Evolutionary conservation across 1,140 invertebrate species (phyloP).

Genomic region (Saccostrea glomerata): DNA sequence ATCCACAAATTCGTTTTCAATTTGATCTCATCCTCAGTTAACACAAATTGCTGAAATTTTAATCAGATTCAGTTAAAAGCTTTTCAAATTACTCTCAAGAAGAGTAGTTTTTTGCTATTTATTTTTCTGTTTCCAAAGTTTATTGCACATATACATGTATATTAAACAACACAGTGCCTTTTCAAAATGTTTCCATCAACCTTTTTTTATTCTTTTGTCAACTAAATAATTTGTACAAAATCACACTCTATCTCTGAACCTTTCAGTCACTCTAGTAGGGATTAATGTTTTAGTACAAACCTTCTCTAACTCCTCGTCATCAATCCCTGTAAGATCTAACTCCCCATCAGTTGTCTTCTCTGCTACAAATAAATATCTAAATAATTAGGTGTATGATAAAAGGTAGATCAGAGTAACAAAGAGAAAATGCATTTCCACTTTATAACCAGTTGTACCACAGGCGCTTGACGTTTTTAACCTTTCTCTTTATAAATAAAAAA

Average conservation of each 20-base stretch:
- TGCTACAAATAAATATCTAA: not conserved
- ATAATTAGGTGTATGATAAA: too few relatives aligned
- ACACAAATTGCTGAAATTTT: slow-evolving; percentile 84
- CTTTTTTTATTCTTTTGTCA: not conserved
- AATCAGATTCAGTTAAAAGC: not conserved
- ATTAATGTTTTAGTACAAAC: slow-evolving; percentile 57
- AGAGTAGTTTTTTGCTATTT: not conserved
- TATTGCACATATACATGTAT: not conserved
- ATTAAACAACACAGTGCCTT: not conserved
- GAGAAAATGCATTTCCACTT: too few relatives aligned
- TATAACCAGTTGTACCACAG: too few relatives aligned
- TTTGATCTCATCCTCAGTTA: slow-evolving; percentile 88
- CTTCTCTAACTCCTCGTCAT: slow-evolving; percentile 92
- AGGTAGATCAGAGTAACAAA: too few relatives aligned
- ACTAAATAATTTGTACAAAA: not conserved
- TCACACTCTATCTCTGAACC: not conserved
- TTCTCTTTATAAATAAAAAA: too few relatives aligned
- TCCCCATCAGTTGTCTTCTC: slow-evolving; percentile 81
- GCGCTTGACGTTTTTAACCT: too few relatives aligned
- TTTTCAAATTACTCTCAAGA: not conserved
- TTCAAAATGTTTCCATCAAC: not conserved
- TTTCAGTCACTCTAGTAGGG: not conserved
- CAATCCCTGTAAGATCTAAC: slow-evolving; percentile 89
- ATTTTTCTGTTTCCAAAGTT: not conserved
- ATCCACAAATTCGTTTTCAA: slow-evolving; percentile 92